Base-by-base conservation (phyloP, 2,888 invertebrate species). In the Cantharis flavilabris region DNA sequence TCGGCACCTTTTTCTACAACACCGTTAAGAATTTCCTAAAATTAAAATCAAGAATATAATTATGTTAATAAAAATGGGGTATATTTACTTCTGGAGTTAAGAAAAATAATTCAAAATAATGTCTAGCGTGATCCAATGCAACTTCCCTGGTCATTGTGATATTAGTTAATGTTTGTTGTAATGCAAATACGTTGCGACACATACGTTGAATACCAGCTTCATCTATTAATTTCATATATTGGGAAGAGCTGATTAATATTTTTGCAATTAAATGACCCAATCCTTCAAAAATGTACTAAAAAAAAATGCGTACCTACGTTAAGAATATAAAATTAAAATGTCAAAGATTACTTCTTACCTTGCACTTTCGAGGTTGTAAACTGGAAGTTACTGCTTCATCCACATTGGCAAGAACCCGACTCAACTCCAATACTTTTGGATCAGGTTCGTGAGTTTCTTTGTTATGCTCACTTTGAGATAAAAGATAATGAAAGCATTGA, bases 401-500 rank as follows among this genome's bases (percentile, higher is more conserved):
- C 83, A 96, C 94, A 83, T 92, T 91, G 0, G 93, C 91, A 69
- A 97, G 89, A 80, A 96, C 94, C 85, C 94, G 92, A 83, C 95
- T 95, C 62, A 97, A 89, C 84, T 95, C 94, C 77, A 94, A 90
- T 64, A 94, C 94, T 87, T 94, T 93, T 63, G 92, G 92, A 89
- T 94, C 94, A 9, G 94, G 93, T 83, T 95, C 95, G 81, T 95
- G 92, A 72, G 93, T 92, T 87, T 95, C 94, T 83, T 93, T 92
- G 78, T 93, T 92, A 75, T 88, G 87, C 80, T 90, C 86, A 3
- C 86, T 86, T 75, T 88, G 87, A 0, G 87, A 87, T 76, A 88
- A 91, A 81, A 98, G 90, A 89, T 97, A 97, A 90, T 97, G 97
- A 90, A 98, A 98, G 88, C 98, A 98, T 87, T 98, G 97, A 65